phyloP scores from a whole-genome alignment of 1,140 invertebrate species.

The Littorina saxatilis region DNA sequence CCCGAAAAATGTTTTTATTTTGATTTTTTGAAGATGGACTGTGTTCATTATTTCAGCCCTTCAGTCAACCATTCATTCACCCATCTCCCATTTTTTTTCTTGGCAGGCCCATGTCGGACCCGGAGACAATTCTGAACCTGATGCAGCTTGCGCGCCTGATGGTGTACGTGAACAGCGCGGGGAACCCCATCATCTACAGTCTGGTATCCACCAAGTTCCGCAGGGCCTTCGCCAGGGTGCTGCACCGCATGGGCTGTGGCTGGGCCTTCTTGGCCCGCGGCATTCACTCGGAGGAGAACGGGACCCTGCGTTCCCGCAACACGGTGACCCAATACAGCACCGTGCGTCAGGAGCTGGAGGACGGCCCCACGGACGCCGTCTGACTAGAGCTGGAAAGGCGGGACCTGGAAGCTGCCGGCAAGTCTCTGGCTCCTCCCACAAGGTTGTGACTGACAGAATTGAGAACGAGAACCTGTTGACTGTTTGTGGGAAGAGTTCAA shows the following conservation, averaged over 20 bases:
- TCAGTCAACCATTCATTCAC: too few species aligned
- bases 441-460: too few species aligned
- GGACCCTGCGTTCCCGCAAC: constrained; percentile 18
- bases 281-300: constrained; percentile 32
- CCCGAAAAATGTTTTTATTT: too few species aligned
- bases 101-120: neutral
- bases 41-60: too few species aligned
- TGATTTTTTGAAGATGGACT: too few species aligned
- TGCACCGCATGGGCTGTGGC: constrained; percentile 33
- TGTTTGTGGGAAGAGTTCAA: too few species aligned
- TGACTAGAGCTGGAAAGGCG: constrained; percentile 12
- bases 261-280: neutral
- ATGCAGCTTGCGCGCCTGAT: constrained; percentile 85
- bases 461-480: too few species aligned
- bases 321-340: constrained; percentile 50
- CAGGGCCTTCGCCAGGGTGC: constrained; percentile 52
- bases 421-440: too few species aligned
- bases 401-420: neutral
- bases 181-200: constrained; percentile 71
- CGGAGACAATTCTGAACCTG: constrained; percentile 82
- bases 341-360: constrained; percentile 33
- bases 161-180: constrained; percentile 69
- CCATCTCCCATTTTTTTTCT: too few species aligned
- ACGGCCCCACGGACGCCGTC: constrained; percentile 22
- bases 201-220: constrained; percentile 62